Conservation (phyloP, 2,113 vertebrate genomes). For the Alces alces region DNA sequence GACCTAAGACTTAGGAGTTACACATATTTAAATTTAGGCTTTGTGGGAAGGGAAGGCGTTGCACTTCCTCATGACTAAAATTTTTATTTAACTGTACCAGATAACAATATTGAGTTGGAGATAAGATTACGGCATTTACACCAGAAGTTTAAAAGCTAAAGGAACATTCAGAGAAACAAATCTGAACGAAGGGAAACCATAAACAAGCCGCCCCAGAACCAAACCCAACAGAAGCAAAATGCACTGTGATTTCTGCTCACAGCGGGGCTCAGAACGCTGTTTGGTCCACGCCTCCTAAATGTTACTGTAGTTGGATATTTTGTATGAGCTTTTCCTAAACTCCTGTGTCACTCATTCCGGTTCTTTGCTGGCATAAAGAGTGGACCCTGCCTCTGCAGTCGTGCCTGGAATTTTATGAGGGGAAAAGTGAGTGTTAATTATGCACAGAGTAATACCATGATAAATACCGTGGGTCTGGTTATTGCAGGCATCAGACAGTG, state of each 20-base stretch:
- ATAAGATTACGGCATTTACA: slow-evolving; percentile 7
- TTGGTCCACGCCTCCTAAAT: not conserved
- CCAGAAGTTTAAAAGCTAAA: not conserved
- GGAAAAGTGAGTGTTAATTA: not conserved
- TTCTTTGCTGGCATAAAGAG: not conserved
- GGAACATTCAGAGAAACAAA: not conserved
- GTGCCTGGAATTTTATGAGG: not conserved
- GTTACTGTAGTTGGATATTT: not conserved
- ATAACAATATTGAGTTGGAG: slow-evolving; percentile 15
- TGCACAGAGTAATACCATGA: not conserved
- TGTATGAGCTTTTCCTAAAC: not conserved
- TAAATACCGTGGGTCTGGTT: not conserved
- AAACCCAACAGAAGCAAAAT: not conserved
- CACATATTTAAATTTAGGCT: slow-evolving; percentile 35
- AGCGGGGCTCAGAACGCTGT: not conserved
- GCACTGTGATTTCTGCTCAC: not conserved
- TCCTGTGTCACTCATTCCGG: not conserved
- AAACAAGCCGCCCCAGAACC: not conserved
- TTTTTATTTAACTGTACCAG: not conserved
- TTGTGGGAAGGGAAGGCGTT: slow-evolving; percentile 35
- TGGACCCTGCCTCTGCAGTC: not conserved
- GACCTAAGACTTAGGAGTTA: not conserved
- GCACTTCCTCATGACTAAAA: slow-evolving; percentile 40
- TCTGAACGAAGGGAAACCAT: not conserved
- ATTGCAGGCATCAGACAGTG: not conserved